These are phyloP conservation scores for Channa argus DNA, from an alignment of 2,113 vertebrate species.

Conservation along the genomic window DNA sequence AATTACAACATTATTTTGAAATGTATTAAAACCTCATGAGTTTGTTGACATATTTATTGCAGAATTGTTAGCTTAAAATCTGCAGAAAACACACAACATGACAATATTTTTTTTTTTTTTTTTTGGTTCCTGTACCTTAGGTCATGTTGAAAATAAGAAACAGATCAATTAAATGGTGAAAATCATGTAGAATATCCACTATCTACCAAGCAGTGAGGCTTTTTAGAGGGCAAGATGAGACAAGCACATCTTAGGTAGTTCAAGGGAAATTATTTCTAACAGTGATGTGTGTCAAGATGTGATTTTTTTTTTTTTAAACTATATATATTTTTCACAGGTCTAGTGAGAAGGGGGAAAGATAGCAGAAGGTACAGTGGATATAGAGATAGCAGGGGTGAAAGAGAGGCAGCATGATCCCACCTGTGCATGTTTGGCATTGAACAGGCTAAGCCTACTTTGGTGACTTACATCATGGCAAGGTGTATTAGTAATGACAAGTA, in stretches of 20 bases:
- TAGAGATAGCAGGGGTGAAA: conserved; percentile 16
- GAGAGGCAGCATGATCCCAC: conserved; percentile 24
- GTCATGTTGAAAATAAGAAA: too few relatives aligned
- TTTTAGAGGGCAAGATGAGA: conserved; percentile 13
- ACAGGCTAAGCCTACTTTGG: conserved; percentile 8
- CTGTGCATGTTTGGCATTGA: conserved; percentile 33
- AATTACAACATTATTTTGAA: conserved; percentile 5
- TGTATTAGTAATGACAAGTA: conserved; percentile 43
- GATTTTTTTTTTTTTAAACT: conserved; percentile 31
- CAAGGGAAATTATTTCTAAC: conserved; percentile 33
- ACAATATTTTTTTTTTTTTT: not conserved
- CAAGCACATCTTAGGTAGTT: conserved; percentile 6
- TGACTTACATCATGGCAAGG: conserved; percentile 10
- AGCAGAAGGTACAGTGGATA: conserved; percentile 35
- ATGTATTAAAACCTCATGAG: not conserved
- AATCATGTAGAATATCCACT: not conserved
- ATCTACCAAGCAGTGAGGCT: not conserved
- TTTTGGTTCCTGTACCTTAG: not conserved
- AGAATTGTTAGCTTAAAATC: not conserved
- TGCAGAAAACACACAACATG: conserved; percentile 4
- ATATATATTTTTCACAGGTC: conserved; percentile 24
- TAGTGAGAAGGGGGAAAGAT: not conserved
- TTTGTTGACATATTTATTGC: conserved; percentile 23
- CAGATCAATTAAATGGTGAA: not conserved
- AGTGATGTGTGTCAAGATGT: conserved; percentile 17